Percentiles rank a stretch among this genome's conserved stretches.
phyloP scores from a whole-genome alignment of 2,888 invertebrate genomes.

The Monoplex corrugatus region DNA sequence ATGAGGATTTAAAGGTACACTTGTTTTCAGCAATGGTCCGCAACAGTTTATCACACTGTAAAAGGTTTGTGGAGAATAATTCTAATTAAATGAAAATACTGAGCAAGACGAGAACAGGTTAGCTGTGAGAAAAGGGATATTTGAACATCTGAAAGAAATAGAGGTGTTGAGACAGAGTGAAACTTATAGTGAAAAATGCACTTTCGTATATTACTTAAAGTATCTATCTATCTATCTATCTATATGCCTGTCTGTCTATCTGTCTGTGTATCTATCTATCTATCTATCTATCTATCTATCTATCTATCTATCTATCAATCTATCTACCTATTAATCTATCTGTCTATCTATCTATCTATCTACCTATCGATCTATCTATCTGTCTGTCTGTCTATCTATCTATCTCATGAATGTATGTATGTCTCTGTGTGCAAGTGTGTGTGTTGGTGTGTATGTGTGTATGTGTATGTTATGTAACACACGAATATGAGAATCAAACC shows the following conservation, averaged over 20 bases:
- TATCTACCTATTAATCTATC: background rate
- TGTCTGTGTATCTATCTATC: background rate
- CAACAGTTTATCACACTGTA: too few relatives aligned
- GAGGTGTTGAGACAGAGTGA: too few relatives aligned
- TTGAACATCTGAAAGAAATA: too few relatives aligned
- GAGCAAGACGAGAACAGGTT: too few relatives aligned
- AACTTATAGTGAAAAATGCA: too few relatives aligned
- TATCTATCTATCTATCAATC: background rate
- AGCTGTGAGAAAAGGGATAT: too few relatives aligned
- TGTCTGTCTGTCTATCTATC: background rate
- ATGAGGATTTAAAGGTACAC: too few relatives aligned
- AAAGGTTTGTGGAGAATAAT: too few relatives aligned
- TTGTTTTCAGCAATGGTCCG: too few relatives aligned
- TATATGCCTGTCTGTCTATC: background rate
- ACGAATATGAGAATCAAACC: too few relatives aligned
- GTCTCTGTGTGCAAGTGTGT: background rate
- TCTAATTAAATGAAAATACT: too few relatives aligned
- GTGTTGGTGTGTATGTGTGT: background rate
- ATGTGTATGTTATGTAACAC: too few relatives aligned
- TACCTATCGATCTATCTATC: background rate
- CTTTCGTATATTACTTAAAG: background rate
- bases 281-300: background rate
- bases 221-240: background rate
- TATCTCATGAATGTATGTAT: background rate
- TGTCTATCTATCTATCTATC: background rate